Percentiles rank a stretch among this genome's conserved stretches.
These are phyloP conservation scores for Hirtodrosophila trivittata DNA, from an alignment of 2,888 invertebrate species.

Conservation along the genomic window DNA sequence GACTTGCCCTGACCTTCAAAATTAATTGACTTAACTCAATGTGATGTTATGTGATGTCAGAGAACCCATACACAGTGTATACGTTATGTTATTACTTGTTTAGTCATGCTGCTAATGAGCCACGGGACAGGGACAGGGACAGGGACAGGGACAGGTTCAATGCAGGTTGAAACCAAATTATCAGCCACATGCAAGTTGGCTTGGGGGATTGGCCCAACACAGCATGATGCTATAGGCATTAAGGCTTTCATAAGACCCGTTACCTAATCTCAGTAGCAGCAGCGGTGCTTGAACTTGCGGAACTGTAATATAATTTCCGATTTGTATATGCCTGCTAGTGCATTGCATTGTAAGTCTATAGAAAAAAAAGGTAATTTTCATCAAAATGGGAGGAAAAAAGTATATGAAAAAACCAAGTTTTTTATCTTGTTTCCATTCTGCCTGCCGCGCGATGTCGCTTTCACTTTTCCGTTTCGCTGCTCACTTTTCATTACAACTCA, in stretches of 20 bases:
- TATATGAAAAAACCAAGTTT: constrained; percentile 8
- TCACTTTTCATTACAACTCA: constrained; percentile 61
- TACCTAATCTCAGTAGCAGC: constrained; percentile 59
- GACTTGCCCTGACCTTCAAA: constrained; percentile 70
- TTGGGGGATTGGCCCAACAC: constrained; percentile 55
- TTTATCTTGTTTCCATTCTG: constrained; percentile 53
- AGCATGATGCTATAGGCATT: constrained; percentile 37
- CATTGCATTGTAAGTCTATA: constrained; percentile 14
- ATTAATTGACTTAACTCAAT: constrained; percentile 61
- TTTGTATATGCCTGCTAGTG: constrained; percentile 29
- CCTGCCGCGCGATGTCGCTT: constrained; percentile 49
- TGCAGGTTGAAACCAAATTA: constrained; percentile 49
- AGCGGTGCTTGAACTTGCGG: constrained; percentile 58
- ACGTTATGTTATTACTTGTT: constrained; percentile 55
- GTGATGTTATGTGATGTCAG: constrained; percentile 19
- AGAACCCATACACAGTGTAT: constrained; percentile 24
- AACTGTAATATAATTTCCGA: constrained; percentile 58
- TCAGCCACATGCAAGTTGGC: constrained; percentile 15
- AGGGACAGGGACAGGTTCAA: constrained; percentile 52
- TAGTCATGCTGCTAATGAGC: constrained; percentile 69
- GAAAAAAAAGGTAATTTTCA: constrained; percentile 60
- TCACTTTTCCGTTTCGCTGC: constrained; percentile 68
- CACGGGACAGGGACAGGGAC: too few relatives aligned
- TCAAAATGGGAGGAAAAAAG: constrained; percentile 18
- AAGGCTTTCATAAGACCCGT: constrained; percentile 47